Base-by-base conservation (phyloP, 2,888 invertebrate genomes). In the Pycnomerus fuliginosus region DNA sequence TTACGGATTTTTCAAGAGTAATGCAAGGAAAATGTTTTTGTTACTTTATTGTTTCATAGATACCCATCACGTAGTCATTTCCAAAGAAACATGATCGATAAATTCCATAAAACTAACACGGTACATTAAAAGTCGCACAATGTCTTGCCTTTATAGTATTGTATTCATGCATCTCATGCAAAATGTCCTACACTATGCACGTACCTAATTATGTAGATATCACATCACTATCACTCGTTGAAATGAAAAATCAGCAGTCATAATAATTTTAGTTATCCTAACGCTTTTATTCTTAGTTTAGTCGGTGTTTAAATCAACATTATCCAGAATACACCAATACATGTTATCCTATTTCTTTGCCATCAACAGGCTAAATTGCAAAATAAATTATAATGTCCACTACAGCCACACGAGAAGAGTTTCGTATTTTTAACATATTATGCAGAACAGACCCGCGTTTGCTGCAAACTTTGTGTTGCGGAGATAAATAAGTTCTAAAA, bases 341-440 rank as follows among this genome's bases (percentile, higher is more conserved):
- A n/a, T n/a, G n/a, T n/a, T n/a, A n/a, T n/a, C n/a, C n/a, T n/a
- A n/a, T n/a, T n/a, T n/a, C n/a, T n/a, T n/a, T n/a, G n/a, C n/a
- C n/a, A n/a, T n/a, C n/a, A n/a, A n/a, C n/a, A n/a, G n/a, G n/a
- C n/a, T n/a, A n/a, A n/a, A n/a, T n/a, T n/a, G n/a, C n/a, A n/a
- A n/a, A n/a, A n/a, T n/a, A n/a, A n/a, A n/a, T n/a, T n/a, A n/a
- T n/a, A n/a, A n/a, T n/a, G n/a, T n/a, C n/a, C n/a, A n/a, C n/a
- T n/a, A n/a, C n/a, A n/a, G n/a, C n/a, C n/a, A n/a, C n/a, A n/a
- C n/a, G n/a, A n/a, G n/a, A n/a, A n/a, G n/a, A n/a, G n/a, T n/a
- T n/a, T n/a, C n/a, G 34, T 34, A 41, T 41, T 41, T 41, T 41
- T 41, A 41, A 34, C 41, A 32, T 34, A 28, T 41, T 41, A 41